These are phyloP conservation scores for Hippotragus niger DNA, from an alignment of 2,113 vertebrate genomes.

Conservation along the genomic window DNA sequence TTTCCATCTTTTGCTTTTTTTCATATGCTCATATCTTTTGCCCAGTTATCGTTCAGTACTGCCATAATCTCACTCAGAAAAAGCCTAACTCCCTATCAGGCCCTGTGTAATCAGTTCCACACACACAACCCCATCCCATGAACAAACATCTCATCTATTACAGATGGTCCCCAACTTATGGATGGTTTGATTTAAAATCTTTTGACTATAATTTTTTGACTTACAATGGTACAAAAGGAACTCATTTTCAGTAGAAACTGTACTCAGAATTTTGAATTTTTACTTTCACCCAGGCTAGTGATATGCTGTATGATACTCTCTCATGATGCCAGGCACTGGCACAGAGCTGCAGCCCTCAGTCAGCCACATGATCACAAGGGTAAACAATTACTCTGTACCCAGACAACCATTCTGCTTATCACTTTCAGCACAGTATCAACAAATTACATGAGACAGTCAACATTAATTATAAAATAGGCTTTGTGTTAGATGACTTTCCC, in stretches of 20 bases:
- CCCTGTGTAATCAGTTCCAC: neutral
- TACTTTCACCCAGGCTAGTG: neutral
- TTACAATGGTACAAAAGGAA: neutral
- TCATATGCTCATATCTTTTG: neutral
- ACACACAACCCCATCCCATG: neutral
- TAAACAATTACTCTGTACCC: neutral
- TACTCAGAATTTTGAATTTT: neutral
- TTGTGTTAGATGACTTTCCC: neutral
- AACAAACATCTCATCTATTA: neutral
- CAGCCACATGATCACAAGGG: neutral
- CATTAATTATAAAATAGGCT: neutral
- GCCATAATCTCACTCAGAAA: neutral
- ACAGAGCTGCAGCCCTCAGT: neutral
- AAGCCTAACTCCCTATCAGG: neutral
- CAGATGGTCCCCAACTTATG: neutral
- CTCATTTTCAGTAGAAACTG: neutral
- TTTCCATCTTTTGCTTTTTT: neutral
- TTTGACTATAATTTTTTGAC: neutral
- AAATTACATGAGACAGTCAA: neutral
- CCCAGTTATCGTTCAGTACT: neutral
- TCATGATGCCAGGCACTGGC: neutral
- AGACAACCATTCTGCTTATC: neutral
- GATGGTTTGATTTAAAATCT: neutral
- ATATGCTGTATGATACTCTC: neutral
- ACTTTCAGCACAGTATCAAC: neutral